Evolutionary conservation across 2,888 invertebrate genomes (phyloP).

Genomic region (Cryptophagus acutangulus): DNA sequence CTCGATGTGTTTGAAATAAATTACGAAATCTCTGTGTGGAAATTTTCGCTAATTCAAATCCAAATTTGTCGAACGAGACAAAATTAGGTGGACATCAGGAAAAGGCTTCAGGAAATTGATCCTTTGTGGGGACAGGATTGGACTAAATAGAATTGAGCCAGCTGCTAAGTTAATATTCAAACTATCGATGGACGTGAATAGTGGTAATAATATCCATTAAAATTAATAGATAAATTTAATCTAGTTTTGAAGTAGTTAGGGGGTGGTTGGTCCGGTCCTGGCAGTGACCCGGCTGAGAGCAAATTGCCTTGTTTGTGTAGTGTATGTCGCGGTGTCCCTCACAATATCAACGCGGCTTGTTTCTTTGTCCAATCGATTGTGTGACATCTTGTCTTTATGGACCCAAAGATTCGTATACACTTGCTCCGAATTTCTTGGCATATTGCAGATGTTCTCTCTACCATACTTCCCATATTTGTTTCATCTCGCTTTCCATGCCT

Average conservation of each 20-base stretch:
- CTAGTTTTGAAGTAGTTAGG: too few species aligned
- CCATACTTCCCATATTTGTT: conserved; percentile 11
- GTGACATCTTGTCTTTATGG: conserved; percentile 48
- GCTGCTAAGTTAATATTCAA: too few species aligned
- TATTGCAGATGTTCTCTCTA: conserved; percentile 33
- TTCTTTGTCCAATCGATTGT: conserved; percentile 47
- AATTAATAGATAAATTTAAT: too few species aligned
- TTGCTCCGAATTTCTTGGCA: conserved; percentile 39
- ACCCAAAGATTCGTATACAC: conserved; percentile 39
- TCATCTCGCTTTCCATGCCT: conserved; percentile 15
- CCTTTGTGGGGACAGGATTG: background rate
- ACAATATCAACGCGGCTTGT: conserved; percentile 42
- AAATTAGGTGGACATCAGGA: background rate
- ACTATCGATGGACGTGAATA: too few species aligned
- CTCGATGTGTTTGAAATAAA: conserved; percentile 32
- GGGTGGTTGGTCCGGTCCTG: too few species aligned
- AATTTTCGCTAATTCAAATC: background rate
- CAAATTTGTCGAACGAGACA: too few species aligned
- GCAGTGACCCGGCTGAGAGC: conserved; percentile 35
- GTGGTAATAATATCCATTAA: too few species aligned
- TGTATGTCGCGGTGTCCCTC: conserved; percentile 39
- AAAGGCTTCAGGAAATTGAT: background rate
- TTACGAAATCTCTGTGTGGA: conserved; percentile 15
- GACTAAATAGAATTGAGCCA: too few species aligned
- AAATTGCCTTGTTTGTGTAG: conserved; percentile 46